Conservation (phyloP, 2,888 invertebrate species). For the Ectemnius cavifrons region DNA sequence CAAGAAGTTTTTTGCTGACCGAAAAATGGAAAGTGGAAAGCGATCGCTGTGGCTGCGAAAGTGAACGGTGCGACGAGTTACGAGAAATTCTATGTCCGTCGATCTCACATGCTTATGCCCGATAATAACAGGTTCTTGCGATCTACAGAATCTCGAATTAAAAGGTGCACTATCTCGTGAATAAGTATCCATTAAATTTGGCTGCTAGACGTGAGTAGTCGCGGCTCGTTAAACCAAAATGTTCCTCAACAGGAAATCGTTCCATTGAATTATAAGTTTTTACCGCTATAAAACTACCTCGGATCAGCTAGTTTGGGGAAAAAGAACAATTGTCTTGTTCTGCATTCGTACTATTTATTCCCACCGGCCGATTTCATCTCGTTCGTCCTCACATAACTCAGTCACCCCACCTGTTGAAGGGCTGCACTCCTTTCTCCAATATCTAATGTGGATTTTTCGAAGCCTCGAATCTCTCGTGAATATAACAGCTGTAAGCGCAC, state of each 20-base stretch:
- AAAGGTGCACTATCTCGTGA: constrained; percentile 1
- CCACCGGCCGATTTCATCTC: constrained; percentile 30
- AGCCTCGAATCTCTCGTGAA: background rate
- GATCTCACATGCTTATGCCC: constrained; percentile 29
- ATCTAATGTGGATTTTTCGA: background rate
- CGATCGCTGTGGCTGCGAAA: constrained; percentile 15
- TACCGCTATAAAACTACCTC: too few species aligned
- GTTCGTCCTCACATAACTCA: constrained; percentile 23
- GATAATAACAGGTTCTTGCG: constrained; percentile 32
- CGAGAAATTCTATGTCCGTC: constrained; percentile 6
- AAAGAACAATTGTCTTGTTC: constrained; percentile 3
- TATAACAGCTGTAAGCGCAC: too few species aligned
- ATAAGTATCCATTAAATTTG: constrained; percentile 6
- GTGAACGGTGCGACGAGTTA: constrained; percentile 19
- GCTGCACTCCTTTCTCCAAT: constrained; percentile 10
- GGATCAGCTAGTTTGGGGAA: background rate
- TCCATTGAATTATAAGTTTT: too few species aligned
- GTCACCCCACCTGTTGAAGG: constrained; percentile 50
- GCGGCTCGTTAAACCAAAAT: background rate
- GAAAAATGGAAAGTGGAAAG: constrained; percentile 33
- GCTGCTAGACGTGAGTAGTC: background rate
- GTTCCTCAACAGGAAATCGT: background rate
- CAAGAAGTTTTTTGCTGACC: background rate
- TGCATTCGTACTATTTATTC: background rate
- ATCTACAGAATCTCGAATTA: constrained; percentile 4